Conservation (phyloP, 2,113 vertebrate genomes). For the Eptesicus fuscus region DNA sequence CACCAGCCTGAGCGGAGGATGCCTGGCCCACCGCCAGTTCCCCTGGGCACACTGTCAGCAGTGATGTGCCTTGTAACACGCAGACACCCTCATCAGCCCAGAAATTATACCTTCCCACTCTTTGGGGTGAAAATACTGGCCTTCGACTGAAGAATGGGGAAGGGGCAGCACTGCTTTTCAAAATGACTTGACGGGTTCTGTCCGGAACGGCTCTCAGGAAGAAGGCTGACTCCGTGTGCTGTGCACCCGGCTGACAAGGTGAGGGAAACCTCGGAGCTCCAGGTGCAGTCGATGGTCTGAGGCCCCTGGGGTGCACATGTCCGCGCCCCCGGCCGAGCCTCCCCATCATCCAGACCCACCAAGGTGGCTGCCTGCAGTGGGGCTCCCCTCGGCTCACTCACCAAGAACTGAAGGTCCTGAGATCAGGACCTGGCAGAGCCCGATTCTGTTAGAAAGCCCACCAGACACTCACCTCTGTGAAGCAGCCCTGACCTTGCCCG, state of each 20-base stretch:
- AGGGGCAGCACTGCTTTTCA: background rate
- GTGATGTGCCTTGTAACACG: background rate
- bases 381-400: background rate
- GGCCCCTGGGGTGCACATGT: background rate
- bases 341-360: background rate
- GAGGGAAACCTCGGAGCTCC: background rate
- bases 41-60: background rate
- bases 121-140: background rate
- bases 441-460: background rate
- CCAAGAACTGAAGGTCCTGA: background rate
- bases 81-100: background rate
- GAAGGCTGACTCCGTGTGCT: fast-evolving
- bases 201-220: fast-evolving
- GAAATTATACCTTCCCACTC: too few relatives aligned
- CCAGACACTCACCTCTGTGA: too few relatives aligned
- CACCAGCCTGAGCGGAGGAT: fast-evolving
- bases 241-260: fast-evolving
- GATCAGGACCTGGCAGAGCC: background rate
- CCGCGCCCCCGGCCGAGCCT: background rate
- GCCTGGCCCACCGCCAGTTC: background rate
- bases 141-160: background rate
- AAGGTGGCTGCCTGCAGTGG: background rate
- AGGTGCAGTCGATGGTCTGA: fast-evolving
- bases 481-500: background rate
- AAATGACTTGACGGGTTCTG: background rate